Base-by-base conservation (phyloP, 1,140 invertebrate species). In the Monomorium pharaonis region DNA sequence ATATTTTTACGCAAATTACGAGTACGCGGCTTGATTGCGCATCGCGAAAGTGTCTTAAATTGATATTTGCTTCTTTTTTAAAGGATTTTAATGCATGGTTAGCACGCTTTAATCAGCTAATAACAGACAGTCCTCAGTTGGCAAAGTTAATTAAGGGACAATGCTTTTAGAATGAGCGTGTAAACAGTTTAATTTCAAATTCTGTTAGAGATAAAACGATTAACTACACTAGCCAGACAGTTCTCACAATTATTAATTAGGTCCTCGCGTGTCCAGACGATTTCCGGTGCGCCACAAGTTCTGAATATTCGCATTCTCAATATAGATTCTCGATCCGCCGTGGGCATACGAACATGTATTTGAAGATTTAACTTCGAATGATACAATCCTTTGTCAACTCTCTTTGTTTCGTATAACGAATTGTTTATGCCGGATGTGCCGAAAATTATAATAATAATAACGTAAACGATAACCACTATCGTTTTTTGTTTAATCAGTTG, bases 301-400 rank as follows among this genome's bases (percentile, higher is more conserved):
- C 33, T 21, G 27, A 49, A 65, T 49, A n/a, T 54, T 74, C 4
- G 16, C 18, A 9, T 56, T 56, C 21, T 21, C 21, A 27, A 72
- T 56, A 72, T 81, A 72, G 49, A 56, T 81, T 14, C 49, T 44
- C 37, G 51, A 56, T 70, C n/a, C 65, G 18, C 7, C 7, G 37
- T 49, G n/a, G 14, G 42, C 3, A 7, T 69, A 21, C 14, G 10
- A 51, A 67, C 42, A 44, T 47, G 10, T 69, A 37, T 30, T n/a
- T n/a, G n/a, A 54, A 37, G 51, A 62, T 37, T 67, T 47, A 18
- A 62, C 18, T 51, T 0, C 27, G 37, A n/a, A 80, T 69, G 63
- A 81, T 42, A 56, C 63, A 70, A 37, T 54, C 33, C 58, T 51
- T 78, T 65, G 44, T 78, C 14, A 65, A 78, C 62, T 54, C 69